These are phyloP conservation scores for Blastobasis lacticolella DNA, from an alignment of 2,888 invertebrate genomes.

Conservation along the genomic window DNA sequence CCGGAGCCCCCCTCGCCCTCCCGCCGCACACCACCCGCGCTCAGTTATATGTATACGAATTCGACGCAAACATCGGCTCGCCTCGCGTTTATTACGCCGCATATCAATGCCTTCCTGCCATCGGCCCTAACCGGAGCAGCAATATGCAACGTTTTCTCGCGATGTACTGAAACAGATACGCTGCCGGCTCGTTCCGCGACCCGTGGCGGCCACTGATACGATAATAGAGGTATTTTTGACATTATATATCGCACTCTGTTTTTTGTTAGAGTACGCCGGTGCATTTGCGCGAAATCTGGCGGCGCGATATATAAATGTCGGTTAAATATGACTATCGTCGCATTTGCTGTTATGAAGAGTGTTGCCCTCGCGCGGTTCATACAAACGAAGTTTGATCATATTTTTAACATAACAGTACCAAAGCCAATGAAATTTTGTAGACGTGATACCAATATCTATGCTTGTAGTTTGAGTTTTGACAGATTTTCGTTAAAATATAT, in stretches of 20 bases:
- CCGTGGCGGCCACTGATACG: slow-evolving; percentile 34
- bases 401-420: too few species aligned
- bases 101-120: slow-evolving; percentile 23
- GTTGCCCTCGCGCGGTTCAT: too few species aligned
- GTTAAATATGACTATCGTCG: neutral
- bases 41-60: slow-evolving; percentile 56
- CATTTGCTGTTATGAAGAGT: too few species aligned
- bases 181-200: slow-evolving; percentile 23
- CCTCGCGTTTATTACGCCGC: slow-evolving; percentile 36
- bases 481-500: too few species aligned
- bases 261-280: slow-evolving; percentile 36
- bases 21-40: slow-evolving; percentile 39
- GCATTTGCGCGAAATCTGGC: slow-evolving; percentile 26
- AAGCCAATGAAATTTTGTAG: too few species aligned
- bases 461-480: too few species aligned
- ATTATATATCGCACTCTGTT: slow-evolving; percentile 47
- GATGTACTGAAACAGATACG: slow-evolving; percentile 20
- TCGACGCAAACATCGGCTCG: slow-evolving; percentile 44
- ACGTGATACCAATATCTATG: too few species aligned
- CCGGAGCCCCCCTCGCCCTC: slow-evolving; percentile 47
- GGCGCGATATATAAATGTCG: slow-evolving; percentile 3
- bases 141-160: slow-evolving; percentile 29
- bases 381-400: too few species aligned
- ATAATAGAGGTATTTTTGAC: slow-evolving; percentile 54
- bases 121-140: slow-evolving; percentile 27